Evolutionary conservation across 2,888 invertebrate genomes (phyloP).

Genomic region (Gerosis bhagava): DNA sequence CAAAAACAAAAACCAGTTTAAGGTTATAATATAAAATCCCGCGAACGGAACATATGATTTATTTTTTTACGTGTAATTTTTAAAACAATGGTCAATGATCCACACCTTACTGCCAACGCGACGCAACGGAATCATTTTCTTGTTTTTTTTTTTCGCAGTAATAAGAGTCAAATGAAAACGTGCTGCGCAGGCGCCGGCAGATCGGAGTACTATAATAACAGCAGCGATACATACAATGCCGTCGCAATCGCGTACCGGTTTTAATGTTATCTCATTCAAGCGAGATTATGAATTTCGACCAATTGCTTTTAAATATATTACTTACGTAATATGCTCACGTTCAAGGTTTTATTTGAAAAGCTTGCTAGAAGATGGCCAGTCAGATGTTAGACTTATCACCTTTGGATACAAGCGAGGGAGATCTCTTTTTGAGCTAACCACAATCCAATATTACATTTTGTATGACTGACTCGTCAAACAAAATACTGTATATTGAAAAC

Average conservation of each 20-base stretch:
- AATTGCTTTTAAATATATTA: not conserved
- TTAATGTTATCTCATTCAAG: slow-evolving; percentile 63
- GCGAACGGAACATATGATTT: not conserved
- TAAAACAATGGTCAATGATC: slow-evolving; percentile 38
- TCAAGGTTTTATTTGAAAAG: no score
- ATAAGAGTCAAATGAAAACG: slow-evolving; percentile 38
- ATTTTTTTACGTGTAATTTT: slow-evolving; percentile 27
- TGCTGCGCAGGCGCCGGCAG: slow-evolving; percentile 50
- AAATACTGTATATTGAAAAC: no score
- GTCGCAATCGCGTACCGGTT: slow-evolving; percentile 45
- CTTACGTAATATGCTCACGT: no score
- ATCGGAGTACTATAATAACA: slow-evolving; percentile 54
- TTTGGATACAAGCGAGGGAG: no score
- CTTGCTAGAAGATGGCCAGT: no score
- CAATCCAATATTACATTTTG: no score
- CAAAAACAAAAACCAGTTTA: no score
- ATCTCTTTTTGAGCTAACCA: no score
- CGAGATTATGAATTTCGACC: slow-evolving; percentile 53
- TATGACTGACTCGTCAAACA: no score
- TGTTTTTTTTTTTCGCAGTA: slow-evolving; percentile 48
- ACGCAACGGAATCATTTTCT: slow-evolving; percentile 70
- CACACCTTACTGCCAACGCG: slow-evolving; percentile 75
- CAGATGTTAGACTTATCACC: no score
- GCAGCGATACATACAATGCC: no score
- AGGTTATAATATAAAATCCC: slow-evolving; percentile 9